A percentile compares a stretch with the other conserved stretches of the same genome.
These are phyloP conservation scores for Ptychodera flava DNA, from an alignment of 35 echinoderm and acorn worm species.

Conservation along the genomic window DNA sequence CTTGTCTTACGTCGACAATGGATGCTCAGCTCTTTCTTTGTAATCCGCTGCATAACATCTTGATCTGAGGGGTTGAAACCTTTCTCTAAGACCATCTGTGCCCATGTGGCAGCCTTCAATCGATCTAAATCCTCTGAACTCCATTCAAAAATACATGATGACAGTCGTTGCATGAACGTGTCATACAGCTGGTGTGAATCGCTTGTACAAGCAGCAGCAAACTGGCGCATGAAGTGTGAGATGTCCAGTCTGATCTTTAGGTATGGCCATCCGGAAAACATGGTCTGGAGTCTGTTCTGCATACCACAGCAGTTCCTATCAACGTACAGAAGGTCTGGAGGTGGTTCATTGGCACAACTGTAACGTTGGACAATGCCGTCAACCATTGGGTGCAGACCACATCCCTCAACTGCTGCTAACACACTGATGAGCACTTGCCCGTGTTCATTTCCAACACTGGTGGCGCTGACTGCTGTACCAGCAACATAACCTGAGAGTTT, in stretches of 20 bases:
- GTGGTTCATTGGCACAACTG: background rate
- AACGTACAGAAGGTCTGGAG: constrained; percentile 48
- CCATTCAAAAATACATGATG: constrained; percentile 63
- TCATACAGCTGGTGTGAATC: constrained; percentile 52
- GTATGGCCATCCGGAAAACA: constrained; percentile 40
- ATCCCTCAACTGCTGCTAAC: constrained; percentile 28
- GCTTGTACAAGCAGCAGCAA: constrained; percentile 40
- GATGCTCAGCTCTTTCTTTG: background rate
- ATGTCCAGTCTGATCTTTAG: constrained; percentile 61
- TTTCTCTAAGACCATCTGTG: background rate
- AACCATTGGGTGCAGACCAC: constrained; percentile 6
- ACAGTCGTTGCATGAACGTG: constrained; percentile 26
- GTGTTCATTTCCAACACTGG: constrained; percentile 35
- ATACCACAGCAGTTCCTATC: constrained; percentile 48
- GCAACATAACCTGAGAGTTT: background rate
- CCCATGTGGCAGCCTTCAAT: background rate
- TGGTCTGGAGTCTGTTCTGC: background rate
- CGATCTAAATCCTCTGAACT: constrained; percentile 12
- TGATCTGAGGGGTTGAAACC: background rate
- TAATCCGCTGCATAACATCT: background rate
- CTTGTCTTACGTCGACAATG: constrained; percentile 39
- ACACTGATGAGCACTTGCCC: constrained; percentile 43
- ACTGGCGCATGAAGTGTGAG: constrained; percentile 75
- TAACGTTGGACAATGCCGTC: constrained; percentile 19
- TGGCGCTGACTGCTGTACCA: constrained; percentile 34